These are phyloP conservation scores for Cremastobaeus sp. DNA, from an alignment of 2,888 invertebrate species.

Conservation along the genomic window DNA sequence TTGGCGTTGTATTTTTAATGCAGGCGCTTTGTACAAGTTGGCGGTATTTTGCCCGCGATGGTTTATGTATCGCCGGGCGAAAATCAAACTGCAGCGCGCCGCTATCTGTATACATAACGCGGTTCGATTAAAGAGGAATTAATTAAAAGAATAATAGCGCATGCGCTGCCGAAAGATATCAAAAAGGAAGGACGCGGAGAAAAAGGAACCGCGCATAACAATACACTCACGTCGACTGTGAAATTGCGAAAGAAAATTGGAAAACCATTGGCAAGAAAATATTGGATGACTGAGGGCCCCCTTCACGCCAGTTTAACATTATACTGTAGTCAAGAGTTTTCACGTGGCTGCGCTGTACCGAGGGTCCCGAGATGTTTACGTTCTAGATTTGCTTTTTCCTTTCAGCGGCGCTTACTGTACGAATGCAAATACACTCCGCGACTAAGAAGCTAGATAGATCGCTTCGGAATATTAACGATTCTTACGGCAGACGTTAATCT, in stretches of 20 bases:
- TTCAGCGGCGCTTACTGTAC: constrained; percentile 61
- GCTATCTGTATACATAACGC: constrained; percentile 39
- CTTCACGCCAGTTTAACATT: constrained; percentile 54
- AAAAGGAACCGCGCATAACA: constrained; percentile 50
- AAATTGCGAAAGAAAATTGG: constrained; percentile 57
- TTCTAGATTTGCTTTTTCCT: constrained; percentile 50
- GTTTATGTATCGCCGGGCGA: constrained; percentile 17
- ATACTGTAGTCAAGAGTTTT: constrained; percentile 54
- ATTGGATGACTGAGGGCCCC: constrained; percentile 50
- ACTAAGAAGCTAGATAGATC: constrained; percentile 42
- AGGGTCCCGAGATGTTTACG: constrained; percentile 53
- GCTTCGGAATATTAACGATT: constrained; percentile 54
- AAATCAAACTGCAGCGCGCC: constrained; percentile 11
- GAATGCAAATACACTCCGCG: constrained; percentile 62
- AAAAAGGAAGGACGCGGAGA: constrained; percentile 4
- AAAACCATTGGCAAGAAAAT: constrained; percentile 57
- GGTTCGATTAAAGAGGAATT: constrained; percentile 57
- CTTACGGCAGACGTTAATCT: constrained; percentile 46
- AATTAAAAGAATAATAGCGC: constrained; percentile 55
- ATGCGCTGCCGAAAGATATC: constrained; percentile 13
- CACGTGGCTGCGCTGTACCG: constrained; percentile 45
- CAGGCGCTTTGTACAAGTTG: constrained; percentile 7
- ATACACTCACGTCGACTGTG: constrained; percentile 50
- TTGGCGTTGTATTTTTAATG: constrained; percentile 42
- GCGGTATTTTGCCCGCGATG: not conserved